phyloP scores from a whole-genome alignment of 1,140 invertebrate species.

The Brachionus calyciflorus region DNA sequence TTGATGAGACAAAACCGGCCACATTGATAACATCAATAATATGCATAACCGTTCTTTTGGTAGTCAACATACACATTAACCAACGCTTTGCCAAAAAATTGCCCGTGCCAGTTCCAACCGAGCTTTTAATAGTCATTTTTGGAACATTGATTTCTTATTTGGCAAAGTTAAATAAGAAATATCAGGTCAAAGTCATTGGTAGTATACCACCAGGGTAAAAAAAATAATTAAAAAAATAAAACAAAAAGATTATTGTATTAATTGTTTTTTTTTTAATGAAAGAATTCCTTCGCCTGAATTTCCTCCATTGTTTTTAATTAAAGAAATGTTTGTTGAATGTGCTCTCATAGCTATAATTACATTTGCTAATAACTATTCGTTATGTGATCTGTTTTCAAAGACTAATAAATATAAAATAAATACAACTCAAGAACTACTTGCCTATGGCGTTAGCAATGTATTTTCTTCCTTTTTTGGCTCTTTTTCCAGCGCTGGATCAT shows the following conservation, averaged over 20 bases:
- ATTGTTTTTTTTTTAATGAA: background rate
- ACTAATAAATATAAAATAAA: slow-evolving; percentile 82
- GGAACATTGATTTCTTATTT: slow-evolving; percentile 46
- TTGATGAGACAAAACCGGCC: background rate
- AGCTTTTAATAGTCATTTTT: slow-evolving; percentile 57
- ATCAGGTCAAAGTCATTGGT: background rate
- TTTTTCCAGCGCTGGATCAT: slow-evolving; percentile 63
- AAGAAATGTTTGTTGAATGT: slow-evolving; percentile 2
- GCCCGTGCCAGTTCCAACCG: slow-evolving; percentile 56
- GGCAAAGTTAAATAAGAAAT: background rate
- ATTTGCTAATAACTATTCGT: slow-evolving; percentile 84
- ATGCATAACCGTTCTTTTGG: slow-evolving; percentile 53
- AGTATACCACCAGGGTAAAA: background rate
- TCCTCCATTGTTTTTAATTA: background rate
- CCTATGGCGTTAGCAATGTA: slow-evolving; percentile 62
- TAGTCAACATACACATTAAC: slow-evolving; percentile 57
- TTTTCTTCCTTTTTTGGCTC: slow-evolving; percentile 63
- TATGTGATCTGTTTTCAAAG: slow-evolving; percentile 83
- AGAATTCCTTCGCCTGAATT: background rate
- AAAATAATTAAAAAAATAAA: too few species aligned
- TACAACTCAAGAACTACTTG: slow-evolving; percentile 73
- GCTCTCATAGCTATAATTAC: slow-evolving; percentile 76
- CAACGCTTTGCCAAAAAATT: slow-evolving; percentile 53
- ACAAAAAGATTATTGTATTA: background rate
- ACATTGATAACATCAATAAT: slow-evolving; percentile 54